These are phyloP conservation scores for Microctonus aethiopoides DNA, from an alignment of 2,888 invertebrate species.

Conservation along the genomic window DNA sequence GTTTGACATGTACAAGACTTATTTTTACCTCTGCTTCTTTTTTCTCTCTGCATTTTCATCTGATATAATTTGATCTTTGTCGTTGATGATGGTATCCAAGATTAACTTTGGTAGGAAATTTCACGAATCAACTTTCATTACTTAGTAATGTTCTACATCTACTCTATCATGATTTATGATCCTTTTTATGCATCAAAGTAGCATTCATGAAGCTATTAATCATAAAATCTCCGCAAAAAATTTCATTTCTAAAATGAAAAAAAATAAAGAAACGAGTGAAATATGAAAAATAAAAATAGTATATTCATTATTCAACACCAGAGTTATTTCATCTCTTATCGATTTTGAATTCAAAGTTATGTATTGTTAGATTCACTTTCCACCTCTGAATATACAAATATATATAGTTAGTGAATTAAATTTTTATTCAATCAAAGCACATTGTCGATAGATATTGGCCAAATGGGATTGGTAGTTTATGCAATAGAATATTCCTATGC, in stretches of 20 bases:
- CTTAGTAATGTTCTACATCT: neutral
- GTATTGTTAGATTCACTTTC: neutral
- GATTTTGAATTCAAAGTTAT: neutral
- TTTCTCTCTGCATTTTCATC: neutral
- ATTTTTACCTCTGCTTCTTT: neutral
- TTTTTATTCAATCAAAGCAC: constrained; percentile 5
- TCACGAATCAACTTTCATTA: constrained; percentile 20
- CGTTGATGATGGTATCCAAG: constrained; percentile 13
- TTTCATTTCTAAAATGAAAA: neutral
- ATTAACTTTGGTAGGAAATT: constrained; percentile 23
- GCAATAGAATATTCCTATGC: constrained; percentile 22
- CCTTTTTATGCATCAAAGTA: neutral
- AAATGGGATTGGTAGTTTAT: constrained; percentile 10
- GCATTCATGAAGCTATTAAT: neutral
- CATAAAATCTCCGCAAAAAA: neutral
- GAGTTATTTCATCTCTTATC: neutral
- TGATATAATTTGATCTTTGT: constrained; percentile 16
- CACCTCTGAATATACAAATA: neutral
- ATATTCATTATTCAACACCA: neutral
- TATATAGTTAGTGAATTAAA: constrained; percentile 8
- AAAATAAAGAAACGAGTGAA: neutral
- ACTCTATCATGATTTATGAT: neutral
- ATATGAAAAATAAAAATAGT: neutral
- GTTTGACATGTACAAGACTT: constrained; percentile 20
- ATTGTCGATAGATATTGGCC: neutral